Evolutionary conservation across 2,113 vertebrate genomes (phyloP).

Genomic region (Felis catus): DNA sequence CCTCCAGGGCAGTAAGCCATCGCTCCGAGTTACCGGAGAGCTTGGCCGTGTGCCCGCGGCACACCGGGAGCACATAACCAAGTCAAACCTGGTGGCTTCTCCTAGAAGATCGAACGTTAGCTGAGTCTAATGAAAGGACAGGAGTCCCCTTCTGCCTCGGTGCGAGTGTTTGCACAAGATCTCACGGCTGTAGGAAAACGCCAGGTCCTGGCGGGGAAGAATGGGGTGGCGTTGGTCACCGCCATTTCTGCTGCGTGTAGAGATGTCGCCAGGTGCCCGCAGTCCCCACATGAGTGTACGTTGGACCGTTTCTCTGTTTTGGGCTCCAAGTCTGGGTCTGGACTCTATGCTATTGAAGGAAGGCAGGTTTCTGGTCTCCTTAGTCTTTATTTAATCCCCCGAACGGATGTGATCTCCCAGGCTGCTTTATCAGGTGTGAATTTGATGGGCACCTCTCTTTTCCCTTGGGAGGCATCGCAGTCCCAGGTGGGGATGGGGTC

Average conservation of each 20-base stretch:
- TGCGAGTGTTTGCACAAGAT: not conserved
- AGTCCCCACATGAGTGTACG: fast-evolving
- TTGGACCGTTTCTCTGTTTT: not conserved
- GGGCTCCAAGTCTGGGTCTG: not conserved
- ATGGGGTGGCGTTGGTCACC: not conserved
- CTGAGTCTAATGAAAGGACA: not conserved
- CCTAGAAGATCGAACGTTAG: fast-evolving
- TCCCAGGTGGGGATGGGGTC: not conserved
- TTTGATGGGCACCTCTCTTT: not conserved
- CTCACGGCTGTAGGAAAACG: not conserved
- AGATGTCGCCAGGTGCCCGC: fast-evolving
- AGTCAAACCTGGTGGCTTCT: not conserved
- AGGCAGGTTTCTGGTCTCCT: not conserved
- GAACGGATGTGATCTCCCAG: not conserved
- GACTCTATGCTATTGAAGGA: fast-evolving
- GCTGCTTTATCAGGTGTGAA: not conserved
- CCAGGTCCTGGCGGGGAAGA: too few relatives aligned
- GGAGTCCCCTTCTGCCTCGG: not conserved
- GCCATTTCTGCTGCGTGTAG: not conserved
- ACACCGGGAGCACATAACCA: fast-evolving
- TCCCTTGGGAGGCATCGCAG: not conserved
- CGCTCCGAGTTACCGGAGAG: too few relatives aligned
- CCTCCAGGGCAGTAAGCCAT: not conserved
- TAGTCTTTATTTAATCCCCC: not conserved
- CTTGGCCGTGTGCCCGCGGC: fast-evolving